Percentiles rank a stretch among this genome's conserved stretches.
Conservation (phyloP, 1,140 invertebrate genomes). For the Dendroctonus ponderosae region DNA sequence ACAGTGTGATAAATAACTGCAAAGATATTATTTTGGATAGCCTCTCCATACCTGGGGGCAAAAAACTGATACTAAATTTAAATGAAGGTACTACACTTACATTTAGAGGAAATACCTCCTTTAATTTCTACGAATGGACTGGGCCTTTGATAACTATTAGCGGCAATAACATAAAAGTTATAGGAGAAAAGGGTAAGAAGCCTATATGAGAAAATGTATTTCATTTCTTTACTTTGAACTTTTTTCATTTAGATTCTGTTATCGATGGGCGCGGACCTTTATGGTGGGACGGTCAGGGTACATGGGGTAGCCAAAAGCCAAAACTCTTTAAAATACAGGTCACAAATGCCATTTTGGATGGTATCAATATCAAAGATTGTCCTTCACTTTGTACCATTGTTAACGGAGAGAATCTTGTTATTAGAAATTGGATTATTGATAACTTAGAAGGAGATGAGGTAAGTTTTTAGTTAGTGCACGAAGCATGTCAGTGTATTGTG, state of each 20-base stretch:
- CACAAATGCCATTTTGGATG: slow-evolving; percentile 10
- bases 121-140: slow-evolving; percentile 17
- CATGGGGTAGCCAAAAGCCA: slow-evolving; percentile 16
- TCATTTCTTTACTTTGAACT: neutral
- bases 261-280: slow-evolving; percentile 26
- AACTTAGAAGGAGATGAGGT: slow-evolving; percentile 15
- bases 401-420: slow-evolving; percentile 8
- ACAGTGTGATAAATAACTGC: slow-evolving; percentile 7
- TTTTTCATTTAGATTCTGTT: slow-evolving; percentile 7
- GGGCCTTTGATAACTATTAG: slow-evolving; percentile 23
- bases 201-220: neutral
- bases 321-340: slow-evolving; percentile 9
- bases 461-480: neutral
- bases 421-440: slow-evolving; percentile 22
- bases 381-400: slow-evolving; percentile 1
- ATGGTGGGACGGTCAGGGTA: slow-evolving; percentile 27
- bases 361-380: slow-evolving; percentile 7
- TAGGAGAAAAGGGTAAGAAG: slow-evolving; percentile 18
- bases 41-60: slow-evolving; percentile 17
- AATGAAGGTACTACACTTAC: slow-evolving; percentile 12
- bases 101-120: slow-evolving; percentile 27
- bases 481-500: neutral
- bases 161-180: slow-evolving; percentile 12
- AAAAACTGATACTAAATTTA: slow-evolving; percentile 16
- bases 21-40: slow-evolving; percentile 21